Evolutionary conservation across 2,113 vertebrate species (phyloP).

Genomic region (Puntigrus tetrazona): DNA sequence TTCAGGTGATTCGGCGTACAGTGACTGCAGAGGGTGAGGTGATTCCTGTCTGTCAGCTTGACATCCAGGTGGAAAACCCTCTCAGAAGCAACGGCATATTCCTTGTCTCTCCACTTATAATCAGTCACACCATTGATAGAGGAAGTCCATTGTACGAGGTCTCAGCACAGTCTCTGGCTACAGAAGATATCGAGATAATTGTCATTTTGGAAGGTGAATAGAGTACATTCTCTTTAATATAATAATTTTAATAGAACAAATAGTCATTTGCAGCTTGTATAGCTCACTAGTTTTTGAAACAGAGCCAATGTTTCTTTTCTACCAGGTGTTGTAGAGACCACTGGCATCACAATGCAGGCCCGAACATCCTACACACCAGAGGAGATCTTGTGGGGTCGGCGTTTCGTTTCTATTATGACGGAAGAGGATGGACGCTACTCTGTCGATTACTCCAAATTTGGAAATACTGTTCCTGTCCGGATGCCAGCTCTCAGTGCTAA

Average conservation of each 20-base stretch:
- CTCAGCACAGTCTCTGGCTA: constrained; percentile 72
- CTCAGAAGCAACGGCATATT: constrained; percentile 82
- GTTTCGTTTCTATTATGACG: constrained; percentile 82
- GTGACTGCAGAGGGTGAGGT: constrained; percentile 81
- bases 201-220: constrained; percentile 78
- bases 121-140: constrained; percentile 82
- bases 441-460: constrained; percentile 85
- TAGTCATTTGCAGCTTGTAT: background rate
- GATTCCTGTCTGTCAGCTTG: constrained; percentile 80
- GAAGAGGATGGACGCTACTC: constrained; percentile 81
- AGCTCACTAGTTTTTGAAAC: background rate
- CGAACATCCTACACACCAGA: constrained; percentile 82
- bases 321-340: constrained; percentile 82
- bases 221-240: background rate
- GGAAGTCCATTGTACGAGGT: constrained; percentile 80
- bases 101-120: constrained; percentile 81
- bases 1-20: constrained; percentile 77
- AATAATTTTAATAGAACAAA: no score
- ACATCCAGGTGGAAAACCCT: constrained; percentile 84
- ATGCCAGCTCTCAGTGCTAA: constrained; percentile 78
- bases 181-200: constrained; percentile 80
- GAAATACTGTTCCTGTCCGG: constrained; percentile 76
- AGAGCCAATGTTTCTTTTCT: background rate
- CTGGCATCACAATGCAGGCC: constrained; percentile 83
- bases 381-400: constrained; percentile 82